Base-by-base conservation (phyloP, 2,113 vertebrate genomes). In the Microcebus ravelobensis region DNA sequence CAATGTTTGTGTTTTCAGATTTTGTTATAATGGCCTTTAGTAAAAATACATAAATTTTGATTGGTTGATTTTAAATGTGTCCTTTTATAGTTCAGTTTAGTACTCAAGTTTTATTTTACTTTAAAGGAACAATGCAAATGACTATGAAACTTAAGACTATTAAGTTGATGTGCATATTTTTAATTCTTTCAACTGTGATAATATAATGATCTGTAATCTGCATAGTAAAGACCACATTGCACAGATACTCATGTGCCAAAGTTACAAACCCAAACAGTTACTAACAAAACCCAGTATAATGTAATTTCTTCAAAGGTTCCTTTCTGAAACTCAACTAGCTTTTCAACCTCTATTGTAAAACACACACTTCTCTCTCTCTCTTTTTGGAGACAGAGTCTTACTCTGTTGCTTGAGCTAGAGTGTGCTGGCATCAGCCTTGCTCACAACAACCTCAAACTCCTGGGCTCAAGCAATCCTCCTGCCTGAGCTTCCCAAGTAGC, bases 161-260 rank as follows among this genome's bases (percentile, higher is more conserved):
- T 77, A 82, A 89, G 68, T 87, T 96, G 70, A 90, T 95, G 71
- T 70, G n/a, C 48, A 50, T 50, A 94, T 84, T 83, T 96, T 94
- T 89, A 90, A 63, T 81, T 92, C 93, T 90, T 57, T 87, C 21
- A 80, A 74, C 83, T 95, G 27, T 55, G 14, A 73, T 95, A 85
- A 97, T 87, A 63, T 20, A 68, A 18, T n/a, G 11, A 59, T 92
- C 76, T 95, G 21, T 27, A 95, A 5, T 74, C 50, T 87, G 27
- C 65, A 85, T 90, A 87, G 65, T 87, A 94, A 89, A 81, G 74
- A 84, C 14, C 23, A 20, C 6, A 52, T 27, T 52, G 39, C 45
- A 84, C 8, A 87, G 59, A 25, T 3, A 10, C 21, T 50, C 27
- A 15, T 73, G 34, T 61, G 71, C 39, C 17, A 82, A 79, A 83